Evolutionary conservation across 2,888 invertebrate genomes (phyloP).

Genomic region (Cremastobaeus sp.): DNA sequence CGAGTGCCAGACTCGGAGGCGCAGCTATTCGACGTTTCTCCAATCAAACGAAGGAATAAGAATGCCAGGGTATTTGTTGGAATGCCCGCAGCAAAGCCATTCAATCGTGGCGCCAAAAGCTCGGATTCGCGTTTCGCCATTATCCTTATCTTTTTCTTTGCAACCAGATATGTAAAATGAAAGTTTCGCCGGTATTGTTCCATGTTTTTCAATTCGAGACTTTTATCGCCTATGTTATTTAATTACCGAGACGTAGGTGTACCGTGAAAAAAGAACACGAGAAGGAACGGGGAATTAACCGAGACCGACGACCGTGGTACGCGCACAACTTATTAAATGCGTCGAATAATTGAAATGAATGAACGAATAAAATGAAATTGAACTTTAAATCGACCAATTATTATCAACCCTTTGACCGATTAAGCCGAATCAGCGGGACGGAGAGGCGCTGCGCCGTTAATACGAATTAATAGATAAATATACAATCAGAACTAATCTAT

Average conservation of each 20-base stretch:
- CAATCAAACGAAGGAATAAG: conserved; percentile 66
- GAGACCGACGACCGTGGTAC: too few relatives aligned
- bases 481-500: conserved; percentile 78
- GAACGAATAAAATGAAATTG: conserved; percentile 55
- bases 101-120: conserved; percentile 74
- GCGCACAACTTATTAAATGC: conserved; percentile 38
- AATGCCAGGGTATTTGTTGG: conserved; percentile 62
- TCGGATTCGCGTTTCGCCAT: conserved; percentile 32
- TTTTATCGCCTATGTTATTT: conserved; percentile 19
- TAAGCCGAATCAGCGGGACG: conserved; percentile 73
- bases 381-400: conserved; percentile 62
- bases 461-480: conserved; percentile 78
- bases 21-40: conserved; percentile 63
- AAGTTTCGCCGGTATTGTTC: conserved; percentile 24
- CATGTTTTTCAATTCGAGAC: conserved; percentile 17
- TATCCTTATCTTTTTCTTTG: conserved; percentile 45
- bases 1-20: conserved; percentile 64
- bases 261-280: conserved; percentile 31
- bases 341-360: conserved; percentile 62
- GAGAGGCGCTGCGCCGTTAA: conserved; percentile 69
- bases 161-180: conserved; percentile 30
- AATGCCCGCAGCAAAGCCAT: conserved; percentile 76
- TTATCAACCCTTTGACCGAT: conserved; percentile 76
- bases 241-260: conserved; percentile 26
- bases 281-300: conserved; percentile 30